Base-by-base conservation (phyloP, 2,797 vertebrate genomes). In the Phoeniculus purpureus region DNA sequence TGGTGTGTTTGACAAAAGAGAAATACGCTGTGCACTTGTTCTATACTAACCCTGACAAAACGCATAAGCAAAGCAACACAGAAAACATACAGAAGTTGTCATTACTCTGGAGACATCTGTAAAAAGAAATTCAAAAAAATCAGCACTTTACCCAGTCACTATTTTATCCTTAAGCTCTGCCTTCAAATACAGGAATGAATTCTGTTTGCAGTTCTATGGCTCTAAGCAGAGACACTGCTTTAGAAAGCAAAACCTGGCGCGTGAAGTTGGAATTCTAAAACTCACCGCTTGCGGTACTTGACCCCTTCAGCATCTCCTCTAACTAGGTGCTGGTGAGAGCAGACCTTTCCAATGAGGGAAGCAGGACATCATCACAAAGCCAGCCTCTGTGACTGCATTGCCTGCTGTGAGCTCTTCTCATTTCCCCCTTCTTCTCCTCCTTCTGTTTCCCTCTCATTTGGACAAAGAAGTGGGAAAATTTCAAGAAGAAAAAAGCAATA, bases 391-490 rank as follows among this genome's bases (percentile, higher is more conserved):
- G 73, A 79, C 47, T 54, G 12, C 29, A 74, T 12, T 70, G 22
- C 27, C 18, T 77, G 34, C 15, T 61, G 2, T 10, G n/a, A 26
- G 13, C 17, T 18, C 2, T 2, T 6, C 9, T 23, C 15, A 7
- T 25, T 64, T 52, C 26, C 10, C 3, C 0, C 1, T 3, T 1
- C 2, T 3, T 2, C 5, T 15, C 15, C 40, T 40, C 40, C 40
- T 40, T 40, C 15, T 40, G 40, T 40, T 40, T 40, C 11, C 13
- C 3, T 2, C 11, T 12, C 23, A 43, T 45, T 43, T 85, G 34
- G 6, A 60, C 31, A 74, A 85, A 88, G 40, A 21, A 71, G 6
- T 21, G 10, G 15, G 19, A 52, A 70, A 40, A 40, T 40, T 10
- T 40, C 10, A 40, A 52, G 58, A 14, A 59, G 11, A 51, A 76